Conservation (phyloP, 1,140 invertebrate genomes). For the Trachymyrmex septentrionalis region DNA sequence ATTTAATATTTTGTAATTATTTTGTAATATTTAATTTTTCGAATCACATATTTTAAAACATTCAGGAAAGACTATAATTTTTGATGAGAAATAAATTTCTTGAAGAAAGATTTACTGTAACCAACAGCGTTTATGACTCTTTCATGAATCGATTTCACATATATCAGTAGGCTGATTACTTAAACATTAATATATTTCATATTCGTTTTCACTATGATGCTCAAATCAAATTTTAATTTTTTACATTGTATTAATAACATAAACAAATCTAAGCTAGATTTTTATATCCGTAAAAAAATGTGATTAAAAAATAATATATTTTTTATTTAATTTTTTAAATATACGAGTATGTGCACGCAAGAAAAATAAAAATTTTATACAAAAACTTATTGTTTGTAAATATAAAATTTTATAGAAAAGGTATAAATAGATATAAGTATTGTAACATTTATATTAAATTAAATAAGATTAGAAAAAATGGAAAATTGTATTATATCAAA, state of each 20-base stretch:
- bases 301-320: background rate
- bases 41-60: background rate
- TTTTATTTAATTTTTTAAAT: background rate
- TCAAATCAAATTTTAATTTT: background rate
- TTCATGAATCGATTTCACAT: background rate
- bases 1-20: background rate
- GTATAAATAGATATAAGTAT: background rate
- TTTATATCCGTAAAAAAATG: background rate
- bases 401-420: background rate
- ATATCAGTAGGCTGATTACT: background rate
- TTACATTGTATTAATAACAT: background rate
- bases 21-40: constrained; percentile 5
- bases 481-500: background rate
- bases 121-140: constrained; percentile 3
- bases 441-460: background rate
- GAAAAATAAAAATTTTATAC: background rate
- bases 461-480: background rate
- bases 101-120: background rate
- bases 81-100: background rate
- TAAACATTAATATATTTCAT: background rate
- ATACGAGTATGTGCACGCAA: background rate
- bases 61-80: background rate
- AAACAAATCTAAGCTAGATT: background rate
- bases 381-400: background rate
- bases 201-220: background rate